Base-by-base conservation (phyloP, 92 coral and sea anemone genomes). In the Parazoanthus atlanticus region DNA sequence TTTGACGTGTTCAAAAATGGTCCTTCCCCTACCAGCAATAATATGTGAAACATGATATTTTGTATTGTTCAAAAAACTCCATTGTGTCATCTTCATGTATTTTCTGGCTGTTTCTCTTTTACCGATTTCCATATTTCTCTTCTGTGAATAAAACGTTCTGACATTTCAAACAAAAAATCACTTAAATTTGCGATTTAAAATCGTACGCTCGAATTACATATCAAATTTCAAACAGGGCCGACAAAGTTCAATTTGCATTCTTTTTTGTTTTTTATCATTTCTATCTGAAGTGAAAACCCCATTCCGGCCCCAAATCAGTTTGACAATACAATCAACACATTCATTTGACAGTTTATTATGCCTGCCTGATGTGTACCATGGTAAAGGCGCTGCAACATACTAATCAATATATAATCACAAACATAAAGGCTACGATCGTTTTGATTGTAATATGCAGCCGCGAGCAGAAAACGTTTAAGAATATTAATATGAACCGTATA, bases 261-360 rank as follows among this genome's bases (percentile, higher is more conserved):
- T 41, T 78, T 76, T 76, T 76, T 25, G 25, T 30, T 78, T 78
- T 78, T 41, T 15, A 78, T 36, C 38, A 38, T 41, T 61, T 61
- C 46, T 78, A 41, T 29, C 34, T 19, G 32, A 41, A 41, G 49
- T 78, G 0, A 78, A 46, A 38, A 23, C 21, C 61, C 69, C 69
- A 6, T 78, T 78, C 82, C 82, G 82, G 65, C 30, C 29, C 46
- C 58, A 78, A 78, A 78, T 41, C 82, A 36, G 49, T 41, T 78
- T 61, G 69, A 61, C 69, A 1, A 61, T 75, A 6, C 26, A 75
- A 75, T 75, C 79, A 75, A 25, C 26, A 75, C 52, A 75, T 75
- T 75, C 46, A n/a, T 75, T 36, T 36, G 79, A 75, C 79, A 41
- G 52, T 41, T 75, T 75, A 8, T 75, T 36, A 75, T 41, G 46